Evolutionary conservation across 1,140 invertebrate genomes (phyloP), one percentile per base, ranked within the genome.

Genomic region (Lithobius niger): DNA sequence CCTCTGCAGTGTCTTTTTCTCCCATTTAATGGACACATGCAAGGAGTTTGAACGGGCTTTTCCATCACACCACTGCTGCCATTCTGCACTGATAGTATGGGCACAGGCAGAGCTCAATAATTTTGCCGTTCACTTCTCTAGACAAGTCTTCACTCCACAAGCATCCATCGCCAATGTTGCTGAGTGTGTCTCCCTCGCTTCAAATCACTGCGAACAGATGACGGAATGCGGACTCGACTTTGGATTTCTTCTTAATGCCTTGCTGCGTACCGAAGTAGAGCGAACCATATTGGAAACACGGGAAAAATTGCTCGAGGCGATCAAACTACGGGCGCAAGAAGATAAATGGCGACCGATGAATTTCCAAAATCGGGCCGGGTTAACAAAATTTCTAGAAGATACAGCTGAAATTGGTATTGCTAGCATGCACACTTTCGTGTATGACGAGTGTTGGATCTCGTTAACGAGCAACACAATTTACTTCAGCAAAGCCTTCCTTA

Each of bases 131-230:
- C 70, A 86, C 80, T 80, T 84, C 83, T 68, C 82, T 80, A 62
- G 92, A 80, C 91, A 97, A 70, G 83, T 97, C 19, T 94, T 99
- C 67, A 86, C 85, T 60, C 87, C 90, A 16, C 88, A 95, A 72
- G 82, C 87, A 52, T 80, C 82, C 3, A 67, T 95, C 54, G 82
- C 83, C 47, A 82, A 82, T 2, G 77, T 96, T 48, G 82, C 90
- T 15, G 88, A 94, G 66, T 93, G 91, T 74, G 83, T 97, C 40
- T 75, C 80, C 42, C 77, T 80, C 61, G 79, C 90, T 28, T 76
- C 85, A 59, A 76, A 77, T 61, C 83, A 89, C 49, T 89, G 87
- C 64, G 74, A 80, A 48, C 79, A 83, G 73, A 64, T 88, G 27
- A 77, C 74, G 24, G 74, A 77, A 36, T 76, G 83, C 57, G 88